Conservation (phyloP, 2,113 vertebrate species). For the Dipodomys stephensi region DNA sequence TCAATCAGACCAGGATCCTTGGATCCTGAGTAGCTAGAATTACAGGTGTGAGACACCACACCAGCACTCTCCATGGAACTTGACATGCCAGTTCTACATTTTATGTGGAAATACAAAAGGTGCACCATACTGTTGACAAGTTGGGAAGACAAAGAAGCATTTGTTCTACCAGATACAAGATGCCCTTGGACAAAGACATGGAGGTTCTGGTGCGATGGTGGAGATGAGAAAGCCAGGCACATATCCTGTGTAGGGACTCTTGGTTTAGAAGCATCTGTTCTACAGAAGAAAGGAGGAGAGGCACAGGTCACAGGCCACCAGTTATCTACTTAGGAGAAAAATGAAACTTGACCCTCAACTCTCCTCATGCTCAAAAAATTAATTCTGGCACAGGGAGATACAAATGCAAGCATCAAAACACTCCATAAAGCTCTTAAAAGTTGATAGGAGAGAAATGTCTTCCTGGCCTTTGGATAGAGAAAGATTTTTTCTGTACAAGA, state of each 20-base stretch:
- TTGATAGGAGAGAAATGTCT: not conserved
- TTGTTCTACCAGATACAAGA: rapidly evolving
- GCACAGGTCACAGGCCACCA: not conserved
- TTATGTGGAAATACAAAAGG: not conserved
- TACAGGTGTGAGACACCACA: no score
- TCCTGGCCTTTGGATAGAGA: not conserved
- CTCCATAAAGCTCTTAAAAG: not conserved
- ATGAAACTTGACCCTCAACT: not conserved
- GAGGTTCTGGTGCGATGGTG: no score
- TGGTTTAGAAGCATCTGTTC: not conserved
- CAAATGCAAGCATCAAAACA: not conserved
- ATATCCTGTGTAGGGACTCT: not conserved
- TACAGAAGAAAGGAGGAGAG: not conserved
- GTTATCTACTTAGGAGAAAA: rapidly evolving
- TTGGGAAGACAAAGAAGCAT: rapidly evolving
- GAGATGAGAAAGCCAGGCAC: not conserved
- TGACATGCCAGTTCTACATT: not conserved
- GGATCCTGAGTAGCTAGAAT: no score
- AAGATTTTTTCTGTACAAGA: not conserved
- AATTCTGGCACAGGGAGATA: not conserved
- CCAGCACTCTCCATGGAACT: no score
- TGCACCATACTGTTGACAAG: not conserved
- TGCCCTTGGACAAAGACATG: not conserved
- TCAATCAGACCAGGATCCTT: no score
- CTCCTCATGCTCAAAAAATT: not conserved